Conservation (phyloP, 2,113 vertebrate species). For the Quiscalus mexicanus region DNA sequence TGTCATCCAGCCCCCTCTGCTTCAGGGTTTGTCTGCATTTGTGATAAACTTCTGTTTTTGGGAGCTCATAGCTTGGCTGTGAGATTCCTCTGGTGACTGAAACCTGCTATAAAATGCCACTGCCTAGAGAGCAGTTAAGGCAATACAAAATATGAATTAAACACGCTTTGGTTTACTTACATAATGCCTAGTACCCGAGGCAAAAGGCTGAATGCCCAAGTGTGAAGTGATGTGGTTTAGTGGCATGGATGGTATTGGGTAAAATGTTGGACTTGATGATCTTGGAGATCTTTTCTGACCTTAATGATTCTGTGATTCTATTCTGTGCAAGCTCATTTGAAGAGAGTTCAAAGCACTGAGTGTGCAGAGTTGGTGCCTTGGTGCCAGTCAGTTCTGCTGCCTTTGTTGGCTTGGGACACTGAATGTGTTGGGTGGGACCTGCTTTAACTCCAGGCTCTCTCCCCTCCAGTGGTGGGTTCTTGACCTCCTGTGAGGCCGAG, state of each 20-base stretch:
- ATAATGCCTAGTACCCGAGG: not conserved
- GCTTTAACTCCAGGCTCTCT: not conserved
- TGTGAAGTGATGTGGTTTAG: not conserved
- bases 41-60: slow-evolving; percentile 21
- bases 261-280: not conserved
- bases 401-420: not conserved
- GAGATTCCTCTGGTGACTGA: slow-evolving; percentile 32
- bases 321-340: not conserved
- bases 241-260: not conserved
- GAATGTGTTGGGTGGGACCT: not conserved
- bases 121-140: slow-evolving; percentile 25
- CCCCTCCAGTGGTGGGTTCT: slow-evolving; percentile 48
- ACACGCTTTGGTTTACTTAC: not conserved
- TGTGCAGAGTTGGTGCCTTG: not conserved
- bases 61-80: not conserved
- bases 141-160: not conserved
- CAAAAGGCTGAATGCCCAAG: rapidly evolving
- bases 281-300: not conserved
- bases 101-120: not conserved
- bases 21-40: not conserved
- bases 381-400: not conserved
- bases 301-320: not conserved
- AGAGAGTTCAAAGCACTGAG: rapidly evolving
- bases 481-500: slow-evolving; percentile 89
- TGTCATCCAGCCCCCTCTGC: slow-evolving; percentile 36